Conservation (phyloP, 2,113 vertebrate genomes). For the Brienomyrus longianalis region DNA sequence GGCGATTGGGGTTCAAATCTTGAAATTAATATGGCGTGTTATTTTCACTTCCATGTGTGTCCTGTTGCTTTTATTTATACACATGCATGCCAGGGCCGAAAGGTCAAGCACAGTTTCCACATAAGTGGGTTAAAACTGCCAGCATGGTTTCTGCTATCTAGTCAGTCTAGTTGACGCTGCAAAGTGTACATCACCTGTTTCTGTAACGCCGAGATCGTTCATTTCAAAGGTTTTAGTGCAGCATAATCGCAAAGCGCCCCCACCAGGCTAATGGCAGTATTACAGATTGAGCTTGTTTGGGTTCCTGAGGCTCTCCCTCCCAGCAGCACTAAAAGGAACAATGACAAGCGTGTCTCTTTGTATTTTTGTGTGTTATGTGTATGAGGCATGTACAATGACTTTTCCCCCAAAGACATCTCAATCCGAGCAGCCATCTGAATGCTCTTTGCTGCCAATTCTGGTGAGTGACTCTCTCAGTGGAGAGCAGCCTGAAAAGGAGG, state of each 20-base stretch:
- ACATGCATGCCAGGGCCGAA: neutral
- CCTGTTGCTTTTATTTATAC: neutral
- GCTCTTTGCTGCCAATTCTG: constrained; percentile 26
- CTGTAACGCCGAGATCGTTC: neutral
- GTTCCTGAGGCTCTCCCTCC: neutral
- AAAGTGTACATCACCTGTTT: neutral
- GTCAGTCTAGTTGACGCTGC: neutral
- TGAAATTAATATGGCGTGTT: neutral
- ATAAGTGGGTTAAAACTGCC: neutral
- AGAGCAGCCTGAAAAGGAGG: constrained; percentile 44
- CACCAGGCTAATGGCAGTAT: neutral
- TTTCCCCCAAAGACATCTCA: constrained; percentile 30
- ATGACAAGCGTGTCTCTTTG: constrained; percentile 13
- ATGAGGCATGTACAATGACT: constrained; percentile 14
- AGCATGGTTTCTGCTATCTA: neutral
- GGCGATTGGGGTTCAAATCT: neutral
- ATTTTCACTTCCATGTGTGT: constrained; percentile 2
- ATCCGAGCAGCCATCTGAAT: constrained; percentile 27
- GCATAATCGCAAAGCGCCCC: neutral
- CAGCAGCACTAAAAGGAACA: neutral
- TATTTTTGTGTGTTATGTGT: constrained; percentile 14
- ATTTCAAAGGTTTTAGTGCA: neutral
- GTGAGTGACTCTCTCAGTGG: constrained; percentile 21
- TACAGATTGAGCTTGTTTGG: neutral
- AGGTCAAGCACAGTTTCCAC: neutral